phyloP scores from a whole-genome alignment of 2,113 vertebrate genomes.

The Pelobates fuscus region DNA sequence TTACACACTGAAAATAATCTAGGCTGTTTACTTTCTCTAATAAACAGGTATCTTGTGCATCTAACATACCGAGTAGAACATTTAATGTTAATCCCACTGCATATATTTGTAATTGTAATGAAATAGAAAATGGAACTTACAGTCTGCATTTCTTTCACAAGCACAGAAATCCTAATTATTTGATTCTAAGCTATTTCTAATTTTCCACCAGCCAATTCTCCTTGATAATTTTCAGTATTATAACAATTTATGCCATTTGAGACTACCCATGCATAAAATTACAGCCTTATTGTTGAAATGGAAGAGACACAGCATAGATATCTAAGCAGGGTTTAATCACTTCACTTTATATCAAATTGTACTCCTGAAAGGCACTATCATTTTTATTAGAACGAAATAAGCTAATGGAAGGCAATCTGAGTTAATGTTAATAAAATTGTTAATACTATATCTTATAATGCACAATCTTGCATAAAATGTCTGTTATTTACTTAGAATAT shows the following conservation, averaged over 20 bases:
- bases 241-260: constrained; percentile 84
- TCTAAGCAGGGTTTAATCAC: constrained; percentile 80
- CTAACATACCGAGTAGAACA: constrained; percentile 14
- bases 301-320: constrained; percentile 77
- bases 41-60: constrained; percentile 32
- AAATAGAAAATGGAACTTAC: constrained; percentile 27
- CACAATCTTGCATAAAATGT: constrained; percentile 44
- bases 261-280: constrained; percentile 86
- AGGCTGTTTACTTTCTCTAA: constrained; percentile 22
- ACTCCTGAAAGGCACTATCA: constrained; percentile 80
- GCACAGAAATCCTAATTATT: constrained; percentile 79
- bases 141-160: constrained; percentile 50
- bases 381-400: constrained; percentile 83
- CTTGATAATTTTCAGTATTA: constrained; percentile 78
- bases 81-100: constrained; percentile 38
- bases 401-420: constrained; percentile 81
- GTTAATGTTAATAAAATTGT: constrained; percentile 81
- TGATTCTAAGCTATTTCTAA: constrained; percentile 77
- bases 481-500: constrained; percentile 64
- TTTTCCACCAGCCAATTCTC: constrained; percentile 78
- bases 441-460: constrained; percentile 73
- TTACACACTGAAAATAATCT: constrained; percentile 28
- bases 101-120: constrained; percentile 43
- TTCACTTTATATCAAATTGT: constrained; percentile 82
- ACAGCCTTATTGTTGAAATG: constrained; percentile 79